Evolutionary conservation across 2,888 invertebrate species (phyloP), one percentile per base, ranked within the genome.

Genomic region (Cryptocheilus praepositus): DNA sequence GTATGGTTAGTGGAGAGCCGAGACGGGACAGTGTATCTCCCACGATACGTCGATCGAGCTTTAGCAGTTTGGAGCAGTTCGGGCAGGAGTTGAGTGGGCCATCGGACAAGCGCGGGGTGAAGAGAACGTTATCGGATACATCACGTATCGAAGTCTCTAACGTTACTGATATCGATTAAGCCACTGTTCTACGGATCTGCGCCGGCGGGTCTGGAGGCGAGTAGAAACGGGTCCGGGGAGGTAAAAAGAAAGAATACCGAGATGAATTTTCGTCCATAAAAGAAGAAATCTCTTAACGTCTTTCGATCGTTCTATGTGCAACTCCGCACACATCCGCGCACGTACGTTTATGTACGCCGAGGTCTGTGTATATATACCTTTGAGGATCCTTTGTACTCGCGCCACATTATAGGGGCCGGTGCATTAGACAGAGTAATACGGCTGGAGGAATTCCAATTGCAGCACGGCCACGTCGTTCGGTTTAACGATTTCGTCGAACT

Each of bases 381-480:
- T 52, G 43, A 53, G 54, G 61, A 63, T 70, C 64, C 65, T 74
- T 75, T 70, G 78, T 65, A 53, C 64, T 22, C 55, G 59, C 62
- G 67, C 61, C 62, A 67, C 72, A 65, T 71, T 76, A 71, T 62
- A 69, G 64, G 58, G 59, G 53, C 56, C 59, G 66, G 59, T 67
- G 74, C 73, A 79, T 77, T 78, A 77, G 77, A 76, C 68, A 63
- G 71, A 76, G 69, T 80, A 73, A 72, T 76, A 79, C 68, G 67
- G 69, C 70, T 75, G 73, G 72, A 81, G 77, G 72, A 81, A 79
- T 81, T 81, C 71, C 79, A 77, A 79, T 81, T 76, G 77, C 71
- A 70, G 71, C 61, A 61, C 60, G 59, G 66, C 73, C 73, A 73
- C 74, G 70, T 77, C 77, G 77, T 79, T 77, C 71, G 71, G 72